A percentile compares a stretch with the other conserved stretches of the same genome.
These are phyloP conservation scores for Zhengitettix transpicula DNA, from an alignment of 2,888 invertebrate species.

Conservation along the genomic window DNA sequence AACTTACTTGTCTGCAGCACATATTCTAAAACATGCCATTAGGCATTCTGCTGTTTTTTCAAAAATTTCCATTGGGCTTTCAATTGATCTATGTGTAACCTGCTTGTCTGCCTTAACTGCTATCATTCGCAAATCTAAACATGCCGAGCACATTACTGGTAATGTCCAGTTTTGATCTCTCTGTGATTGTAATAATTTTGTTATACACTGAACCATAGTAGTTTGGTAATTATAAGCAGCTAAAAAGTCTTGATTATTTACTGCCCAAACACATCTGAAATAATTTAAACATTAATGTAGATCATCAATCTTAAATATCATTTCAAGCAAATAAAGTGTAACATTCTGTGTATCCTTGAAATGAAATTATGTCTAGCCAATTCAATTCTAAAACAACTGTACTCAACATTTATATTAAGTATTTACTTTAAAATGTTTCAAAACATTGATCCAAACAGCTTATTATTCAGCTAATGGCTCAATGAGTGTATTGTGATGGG, in stretches of 20 bases:
- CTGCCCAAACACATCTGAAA: conserved; percentile 32
- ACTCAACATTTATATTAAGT: too few relatives aligned
- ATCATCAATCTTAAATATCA: too few relatives aligned
- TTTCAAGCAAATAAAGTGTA: too few relatives aligned
- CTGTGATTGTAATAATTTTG: conserved; percentile 66
- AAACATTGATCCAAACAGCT: too few relatives aligned
- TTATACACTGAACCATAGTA: conserved; percentile 56
- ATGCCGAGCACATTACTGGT: conserved; percentile 80
- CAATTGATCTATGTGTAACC: conserved; percentile 20
- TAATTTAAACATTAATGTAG: background rate
- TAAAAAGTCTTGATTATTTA: conserved; percentile 29
- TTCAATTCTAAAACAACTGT: too few relatives aligned
- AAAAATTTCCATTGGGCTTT: conserved; percentile 41
- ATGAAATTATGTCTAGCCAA: too few relatives aligned
- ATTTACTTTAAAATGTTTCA: too few relatives aligned
- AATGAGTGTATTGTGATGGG: background rate
- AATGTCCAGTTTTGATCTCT: conserved; percentile 95
- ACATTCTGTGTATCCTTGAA: too few relatives aligned
- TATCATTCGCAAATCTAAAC: conserved; percentile 74
- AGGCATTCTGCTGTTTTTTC: conserved; percentile 89
- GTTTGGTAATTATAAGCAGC: conserved; percentile 65
- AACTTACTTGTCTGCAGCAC: conserved; percentile 73
- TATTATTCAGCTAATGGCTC: background rate
- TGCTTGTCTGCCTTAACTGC: conserved; percentile 61
- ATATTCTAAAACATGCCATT: conserved; percentile 85